These are phyloP conservation scores for Tetranychus truncatus DNA, from an alignment of 2,888 invertebrate species.

Conservation along the genomic window DNA sequence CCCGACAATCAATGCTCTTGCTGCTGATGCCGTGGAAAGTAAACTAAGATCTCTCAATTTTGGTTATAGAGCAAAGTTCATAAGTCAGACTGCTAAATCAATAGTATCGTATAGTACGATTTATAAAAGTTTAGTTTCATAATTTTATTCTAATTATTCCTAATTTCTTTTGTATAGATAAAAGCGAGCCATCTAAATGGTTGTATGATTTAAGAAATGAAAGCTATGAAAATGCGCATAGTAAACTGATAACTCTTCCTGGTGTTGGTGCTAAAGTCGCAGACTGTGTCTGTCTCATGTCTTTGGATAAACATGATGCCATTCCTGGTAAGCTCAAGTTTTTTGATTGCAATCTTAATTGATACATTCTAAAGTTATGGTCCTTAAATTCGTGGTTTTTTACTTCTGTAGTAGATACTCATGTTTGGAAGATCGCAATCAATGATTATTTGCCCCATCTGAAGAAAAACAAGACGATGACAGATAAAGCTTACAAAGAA, in stretches of 20 bases:
- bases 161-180: background rate
- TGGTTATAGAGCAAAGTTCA: conserved; percentile 62
- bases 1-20: conserved; percentile 50
- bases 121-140: background rate
- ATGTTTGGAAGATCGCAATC: conserved; percentile 76
- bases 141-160: background rate
- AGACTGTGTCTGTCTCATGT: conserved; percentile 94
- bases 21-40: conserved; percentile 45
- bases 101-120: conserved; percentile 41
- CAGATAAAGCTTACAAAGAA: conserved; percentile 62
- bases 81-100: conserved; percentile 50
- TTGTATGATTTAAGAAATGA: conserved; percentile 46
- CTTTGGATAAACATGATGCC: conserved; percentile 63
- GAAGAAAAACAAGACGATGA: conserved; percentile 52
- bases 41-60: conserved; percentile 44
- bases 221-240: conserved; percentile 52
- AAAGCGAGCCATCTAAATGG: conserved; percentile 40
- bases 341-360: background rate
- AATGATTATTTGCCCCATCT: conserved; percentile 60
- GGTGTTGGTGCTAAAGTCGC: conserved; percentile 94
- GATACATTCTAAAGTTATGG: too few species aligned
- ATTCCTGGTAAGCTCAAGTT: conserved; percentile 42
- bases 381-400: too few species aligned
- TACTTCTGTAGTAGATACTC: conserved; percentile 54
- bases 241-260: conserved; percentile 52